A percentile compares a stretch with the other conserved stretches of the same genome.
phyloP scores from a whole-genome alignment of 2,888 invertebrate species.

The Girardia tigrina region DNA sequence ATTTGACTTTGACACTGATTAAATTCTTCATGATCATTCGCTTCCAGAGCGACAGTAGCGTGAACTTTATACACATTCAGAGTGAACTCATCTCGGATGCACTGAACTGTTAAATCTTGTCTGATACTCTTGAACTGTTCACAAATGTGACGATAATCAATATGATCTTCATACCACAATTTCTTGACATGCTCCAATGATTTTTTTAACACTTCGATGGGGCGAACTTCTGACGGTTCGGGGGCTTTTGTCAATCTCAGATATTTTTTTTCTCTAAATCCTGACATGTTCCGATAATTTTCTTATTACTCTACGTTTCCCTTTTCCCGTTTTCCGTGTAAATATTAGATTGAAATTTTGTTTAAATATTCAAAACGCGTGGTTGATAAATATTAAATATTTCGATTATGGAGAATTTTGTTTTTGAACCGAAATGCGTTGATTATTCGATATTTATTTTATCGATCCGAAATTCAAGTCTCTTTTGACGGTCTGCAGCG shows the following conservation, averaged over 20 bases:
- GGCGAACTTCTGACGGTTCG: conserved; percentile 59
- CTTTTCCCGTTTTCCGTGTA: no score
- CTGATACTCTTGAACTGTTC: conserved; percentile 95
- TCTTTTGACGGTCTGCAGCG: no score
- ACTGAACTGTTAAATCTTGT: conserved; percentile 96
- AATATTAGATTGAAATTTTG: no score
- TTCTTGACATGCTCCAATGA: conserved; percentile 77
- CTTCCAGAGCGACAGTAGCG: conserved; percentile 88
- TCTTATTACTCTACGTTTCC: conserved; percentile 59
- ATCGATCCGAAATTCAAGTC: no score
- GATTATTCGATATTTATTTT: no score
- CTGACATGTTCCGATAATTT: conserved; percentile 80
- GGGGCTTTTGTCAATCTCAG: conserved; percentile 72
- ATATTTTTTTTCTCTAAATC: conserved; percentile 89
- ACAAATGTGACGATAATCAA: conserved; percentile 88
- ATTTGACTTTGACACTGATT: conserved; percentile 98
- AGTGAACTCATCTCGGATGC: conserved; percentile 79
- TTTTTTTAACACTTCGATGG: conserved; percentile 67
- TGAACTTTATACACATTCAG: conserved; percentile 98
- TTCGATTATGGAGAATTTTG: no score
- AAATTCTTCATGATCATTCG: conserved; percentile 93
- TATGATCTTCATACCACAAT: conserved; percentile 64
- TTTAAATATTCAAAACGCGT: no score
- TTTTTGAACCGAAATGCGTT: no score
- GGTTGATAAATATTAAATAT: no score